A percentile compares a stretch with the other conserved stretches of the same genome.
Evolutionary conservation across 2,113 vertebrate genomes (phyloP).

Genomic region (Arenaria interpres): DNA sequence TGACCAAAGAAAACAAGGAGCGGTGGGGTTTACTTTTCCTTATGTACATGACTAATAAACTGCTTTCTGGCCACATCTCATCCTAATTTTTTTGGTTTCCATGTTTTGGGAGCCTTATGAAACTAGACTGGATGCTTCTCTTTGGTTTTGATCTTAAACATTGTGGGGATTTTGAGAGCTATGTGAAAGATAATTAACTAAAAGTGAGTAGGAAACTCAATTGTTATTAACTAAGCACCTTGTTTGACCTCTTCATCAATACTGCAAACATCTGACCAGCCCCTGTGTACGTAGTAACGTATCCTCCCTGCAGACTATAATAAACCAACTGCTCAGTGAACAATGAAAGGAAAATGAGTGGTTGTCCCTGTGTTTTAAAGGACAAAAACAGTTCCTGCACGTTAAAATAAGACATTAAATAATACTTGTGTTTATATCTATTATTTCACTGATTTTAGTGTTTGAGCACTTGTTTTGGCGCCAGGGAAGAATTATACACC

Average conservation of each 20-base stretch:
- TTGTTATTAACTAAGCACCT: background rate
- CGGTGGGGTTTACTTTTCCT: background rate
- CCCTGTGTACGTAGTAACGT: accelerated
- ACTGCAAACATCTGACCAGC: background rate
- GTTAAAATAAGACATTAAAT: background rate
- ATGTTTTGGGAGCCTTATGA: background rate
- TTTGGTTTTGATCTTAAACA: background rate
- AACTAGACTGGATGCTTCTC: background rate
- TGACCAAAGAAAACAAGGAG: background rate
- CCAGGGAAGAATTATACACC: background rate
- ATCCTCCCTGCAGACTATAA: background rate
- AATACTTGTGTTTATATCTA: background rate
- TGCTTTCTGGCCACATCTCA: background rate
- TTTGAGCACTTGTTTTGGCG: background rate
- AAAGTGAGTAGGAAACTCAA: background rate
- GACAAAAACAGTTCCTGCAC: background rate
- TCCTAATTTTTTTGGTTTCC: background rate
- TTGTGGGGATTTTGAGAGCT: background rate
- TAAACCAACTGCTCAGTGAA: background rate
- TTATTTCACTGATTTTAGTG: background rate
- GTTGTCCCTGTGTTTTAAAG: background rate
- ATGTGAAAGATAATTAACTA: background rate
- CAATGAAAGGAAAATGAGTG: background rate
- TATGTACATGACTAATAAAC: background rate
- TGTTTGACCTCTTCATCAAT: background rate